phyloP scores from a whole-genome alignment of 2,888 invertebrate genomes.

The Coelopa pilipes region DNA sequence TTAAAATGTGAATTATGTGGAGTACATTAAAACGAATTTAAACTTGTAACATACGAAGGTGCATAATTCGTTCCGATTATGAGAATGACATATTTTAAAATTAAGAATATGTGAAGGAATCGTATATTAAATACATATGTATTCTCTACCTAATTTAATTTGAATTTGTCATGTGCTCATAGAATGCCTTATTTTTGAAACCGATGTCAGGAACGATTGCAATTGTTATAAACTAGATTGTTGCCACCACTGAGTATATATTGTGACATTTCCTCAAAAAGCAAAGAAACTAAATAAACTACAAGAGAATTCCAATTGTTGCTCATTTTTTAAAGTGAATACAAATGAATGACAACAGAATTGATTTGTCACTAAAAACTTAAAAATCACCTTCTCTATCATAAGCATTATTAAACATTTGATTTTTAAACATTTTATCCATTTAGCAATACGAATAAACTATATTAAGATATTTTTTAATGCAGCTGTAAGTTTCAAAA shows the following conservation, averaged over 20 bases:
- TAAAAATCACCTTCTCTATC: not conserved
- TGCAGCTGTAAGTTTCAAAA: not conserved
- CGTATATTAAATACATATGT: not conserved
- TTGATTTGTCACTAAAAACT: constrained; percentile 18
- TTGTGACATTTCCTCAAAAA: not conserved
- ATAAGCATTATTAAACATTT: too few relatives aligned
- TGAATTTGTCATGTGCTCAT: not conserved
- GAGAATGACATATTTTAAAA: not conserved
- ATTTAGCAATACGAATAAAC: too few relatives aligned
- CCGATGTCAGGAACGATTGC: constrained; percentile 12
- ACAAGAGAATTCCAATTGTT: not conserved
- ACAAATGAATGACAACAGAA: too few relatives aligned
- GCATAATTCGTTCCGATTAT: constrained; percentile 6
- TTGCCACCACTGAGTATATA: not conserved
- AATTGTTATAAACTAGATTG: constrained; percentile 21
- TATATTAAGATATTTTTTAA: too few relatives aligned
- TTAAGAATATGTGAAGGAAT: not conserved
- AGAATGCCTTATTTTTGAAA: constrained; percentile 31
- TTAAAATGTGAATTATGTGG: too few relatives aligned
- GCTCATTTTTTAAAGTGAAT: too few relatives aligned
- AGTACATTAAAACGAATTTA: too few relatives aligned
- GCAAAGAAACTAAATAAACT: not conserved
- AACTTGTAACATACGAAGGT: constrained; percentile 1
- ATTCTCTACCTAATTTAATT: not conserved
- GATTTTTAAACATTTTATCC: too few relatives aligned